Percentiles rank a stretch among this genome's conserved stretches.
Evolutionary conservation across 2,797 vertebrate genomes (phyloP).

Genomic region (Synanceia verrucosa): DNA sequence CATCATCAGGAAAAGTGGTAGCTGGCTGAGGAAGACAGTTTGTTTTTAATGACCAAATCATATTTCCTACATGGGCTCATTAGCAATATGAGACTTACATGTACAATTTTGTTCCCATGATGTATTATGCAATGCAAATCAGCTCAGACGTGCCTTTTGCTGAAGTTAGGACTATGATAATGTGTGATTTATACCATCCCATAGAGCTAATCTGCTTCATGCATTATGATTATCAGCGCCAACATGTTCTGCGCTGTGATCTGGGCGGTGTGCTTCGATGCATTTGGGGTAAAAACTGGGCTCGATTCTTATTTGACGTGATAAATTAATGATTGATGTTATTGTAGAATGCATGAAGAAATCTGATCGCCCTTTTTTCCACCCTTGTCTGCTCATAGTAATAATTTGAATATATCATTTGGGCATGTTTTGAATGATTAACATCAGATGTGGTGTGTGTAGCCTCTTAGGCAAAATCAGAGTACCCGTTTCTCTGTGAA

Average conservation of each 20-base stretch:
- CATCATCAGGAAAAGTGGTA: conserved; percentile 39
- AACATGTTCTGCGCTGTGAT: conserved; percentile 11
- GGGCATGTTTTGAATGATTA: conserved; percentile 33
- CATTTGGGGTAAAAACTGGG: conserved; percentile 14
- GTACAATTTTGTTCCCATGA: conserved; percentile 29
- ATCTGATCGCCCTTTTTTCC: background rate
- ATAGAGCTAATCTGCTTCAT: conserved; percentile 36
- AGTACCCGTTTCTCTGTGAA: conserved; percentile 10
- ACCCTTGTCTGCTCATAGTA: background rate
- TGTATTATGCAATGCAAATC: conserved; percentile 49
- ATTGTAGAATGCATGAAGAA: conserved; percentile 15
- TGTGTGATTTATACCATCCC: conserved; percentile 44
- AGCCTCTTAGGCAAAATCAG: conserved; percentile 8
- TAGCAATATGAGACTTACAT: conserved; percentile 35
- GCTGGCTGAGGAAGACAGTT: conserved; percentile 22
- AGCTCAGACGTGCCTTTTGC: conserved; percentile 35
- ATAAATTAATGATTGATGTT: conserved; percentile 45
- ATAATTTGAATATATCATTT: conserved; percentile 27
- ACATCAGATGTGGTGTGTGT: conserved; percentile 22
- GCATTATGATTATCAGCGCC: conserved; percentile 32
- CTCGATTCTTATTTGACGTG: conserved; percentile 16
- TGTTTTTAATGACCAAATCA: conserved; percentile 49
- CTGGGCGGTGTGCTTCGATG: conserved; percentile 2
- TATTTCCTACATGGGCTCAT: conserved; percentile 52
- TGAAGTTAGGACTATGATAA: conserved; percentile 48